Evolutionary conservation across 1,140 invertebrate species (phyloP), one percentile per base, ranked within the genome.

Genomic region (Laupala kohalensis): DNA sequence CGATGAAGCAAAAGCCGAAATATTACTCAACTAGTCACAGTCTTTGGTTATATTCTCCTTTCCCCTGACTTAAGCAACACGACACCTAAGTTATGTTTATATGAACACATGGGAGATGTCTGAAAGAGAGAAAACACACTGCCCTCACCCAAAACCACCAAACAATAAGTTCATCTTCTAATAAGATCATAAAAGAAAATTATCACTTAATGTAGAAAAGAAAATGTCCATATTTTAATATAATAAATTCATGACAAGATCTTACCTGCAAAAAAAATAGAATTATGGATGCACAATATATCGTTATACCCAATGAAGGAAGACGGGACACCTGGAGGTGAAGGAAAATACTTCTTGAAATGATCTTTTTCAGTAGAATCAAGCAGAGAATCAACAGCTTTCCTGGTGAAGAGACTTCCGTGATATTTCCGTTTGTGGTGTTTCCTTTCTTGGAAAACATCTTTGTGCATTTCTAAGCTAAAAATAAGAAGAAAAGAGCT

Each of bases 201-300:
- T 24, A 25, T 6, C 13, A 23, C 64, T 1, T 6, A 25, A 25
- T 65, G 6, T 9, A 25, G 12, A 66, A 25, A 66, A 26, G 27
- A 4, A 5, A 23, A 64, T 64, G n/a, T 5, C 0, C 25, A 25
- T 24, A 23, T 23, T 25, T 64, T 3, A 64, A 6, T 64, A 6
- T 24, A 25, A 64, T n/a, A 25, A 73, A 23, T 70, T 30, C 64
- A 2, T 68, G 25, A 37, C 70, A 74, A 71, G 28, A 67, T 67
- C 73, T 74, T 78, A 83, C 88, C 87, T 75, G 88, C 87, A 69
- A 90, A 78, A 77, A 82, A 89, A 63, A 88, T 78, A 67, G 85
- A 81, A 62, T 81, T 83, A 62, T 86, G 85, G 23, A 75, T 76
- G 67, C 85, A 84, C 5, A 79, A 75, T 9, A 87, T 78, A 69